phyloP scores from a whole-genome alignment of 2,888 invertebrate species.

The Drosophila borealis region DNA sequence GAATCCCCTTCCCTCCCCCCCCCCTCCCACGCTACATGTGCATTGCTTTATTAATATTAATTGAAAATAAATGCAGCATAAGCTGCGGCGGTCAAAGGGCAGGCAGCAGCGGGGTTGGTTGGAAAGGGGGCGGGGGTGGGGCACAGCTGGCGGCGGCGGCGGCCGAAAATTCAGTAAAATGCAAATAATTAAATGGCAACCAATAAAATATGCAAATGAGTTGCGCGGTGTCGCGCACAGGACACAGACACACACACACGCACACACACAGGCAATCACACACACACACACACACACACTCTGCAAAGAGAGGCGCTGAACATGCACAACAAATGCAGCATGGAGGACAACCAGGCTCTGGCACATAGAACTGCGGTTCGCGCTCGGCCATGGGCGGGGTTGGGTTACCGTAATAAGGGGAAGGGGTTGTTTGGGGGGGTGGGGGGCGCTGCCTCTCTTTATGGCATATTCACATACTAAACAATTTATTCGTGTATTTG shows the following conservation, averaged over 20 bases:
- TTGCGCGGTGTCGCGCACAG: conserved; percentile 56
- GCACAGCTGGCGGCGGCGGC: conserved; percentile 7
- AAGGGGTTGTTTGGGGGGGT: no score
- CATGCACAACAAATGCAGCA: conserved; percentile 9
- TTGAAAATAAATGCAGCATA: conserved; percentile 80
- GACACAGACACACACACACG: conserved; percentile 17
- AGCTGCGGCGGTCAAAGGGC: conserved; percentile 61
- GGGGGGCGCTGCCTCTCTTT: conserved; percentile 15
- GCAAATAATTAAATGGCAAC: conserved; percentile 83
- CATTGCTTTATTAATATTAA: conserved; percentile 77
- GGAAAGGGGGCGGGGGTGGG: not conserved
- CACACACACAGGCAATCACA: conserved; percentile 13
- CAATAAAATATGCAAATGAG: conserved; percentile 83
- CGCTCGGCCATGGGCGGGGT: not conserved
- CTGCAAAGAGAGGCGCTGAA: conserved; percentile 13
- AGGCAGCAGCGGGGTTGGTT: not conserved
- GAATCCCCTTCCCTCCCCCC: no score
- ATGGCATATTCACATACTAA: conserved; percentile 58
- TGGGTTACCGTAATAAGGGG: no score
- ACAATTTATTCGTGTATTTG: conserved; percentile 75
- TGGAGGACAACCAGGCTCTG: not conserved
- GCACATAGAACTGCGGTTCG: conserved; percentile 18
- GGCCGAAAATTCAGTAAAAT: conserved; percentile 74
- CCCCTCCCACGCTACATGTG: not conserved
- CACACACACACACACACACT: conserved; percentile 10